Evolutionary conservation across 1,140 invertebrate genomes (phyloP).

Genomic region (Leptinotarsa lineolata): DNA sequence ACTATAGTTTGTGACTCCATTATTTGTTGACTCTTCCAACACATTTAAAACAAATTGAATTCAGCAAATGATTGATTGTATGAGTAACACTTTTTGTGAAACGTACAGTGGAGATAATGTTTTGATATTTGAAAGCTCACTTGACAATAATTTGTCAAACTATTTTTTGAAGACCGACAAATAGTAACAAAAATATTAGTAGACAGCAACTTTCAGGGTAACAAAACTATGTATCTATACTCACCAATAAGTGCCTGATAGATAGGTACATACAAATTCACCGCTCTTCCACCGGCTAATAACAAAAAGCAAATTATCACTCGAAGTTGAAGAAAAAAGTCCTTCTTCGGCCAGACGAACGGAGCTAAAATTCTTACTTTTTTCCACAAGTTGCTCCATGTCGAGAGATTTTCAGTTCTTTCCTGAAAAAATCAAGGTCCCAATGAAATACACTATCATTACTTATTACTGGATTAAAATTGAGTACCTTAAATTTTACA

Average conservation of each 20-base stretch:
- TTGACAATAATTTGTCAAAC: too few relatives aligned
- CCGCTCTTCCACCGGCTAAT: constrained; percentile 78
- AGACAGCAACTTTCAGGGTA: too few relatives aligned
- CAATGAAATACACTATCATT: not conserved
- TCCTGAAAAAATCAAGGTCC: constrained; percentile 54
- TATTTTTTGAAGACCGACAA: too few relatives aligned
- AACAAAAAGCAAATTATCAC: constrained; percentile 84
- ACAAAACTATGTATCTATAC: not conserved
- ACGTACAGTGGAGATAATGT: too few relatives aligned
- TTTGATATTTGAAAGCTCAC: too few relatives aligned
- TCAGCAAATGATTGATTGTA: too few relatives aligned
- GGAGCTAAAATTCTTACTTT: constrained; percentile 82
- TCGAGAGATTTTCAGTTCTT: constrained; percentile 66
- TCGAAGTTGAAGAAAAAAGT: constrained; percentile 74
- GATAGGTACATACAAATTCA: constrained; percentile 92
- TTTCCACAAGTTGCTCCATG: constrained; percentile 76
- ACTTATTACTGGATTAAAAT: not conserved
- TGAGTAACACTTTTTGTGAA: too few relatives aligned
- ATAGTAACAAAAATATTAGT: too few relatives aligned
- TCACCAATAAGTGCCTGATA: constrained; percentile 87
- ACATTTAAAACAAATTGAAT: too few relatives aligned
- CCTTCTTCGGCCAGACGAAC: constrained; percentile 93
- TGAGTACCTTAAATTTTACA: constrained; percentile 28
- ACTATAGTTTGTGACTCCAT: too few relatives aligned
- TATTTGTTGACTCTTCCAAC: too few relatives aligned